phyloP scores from a whole-genome alignment of 2,113 vertebrate genomes.

The Cinclus mexicanus region DNA sequence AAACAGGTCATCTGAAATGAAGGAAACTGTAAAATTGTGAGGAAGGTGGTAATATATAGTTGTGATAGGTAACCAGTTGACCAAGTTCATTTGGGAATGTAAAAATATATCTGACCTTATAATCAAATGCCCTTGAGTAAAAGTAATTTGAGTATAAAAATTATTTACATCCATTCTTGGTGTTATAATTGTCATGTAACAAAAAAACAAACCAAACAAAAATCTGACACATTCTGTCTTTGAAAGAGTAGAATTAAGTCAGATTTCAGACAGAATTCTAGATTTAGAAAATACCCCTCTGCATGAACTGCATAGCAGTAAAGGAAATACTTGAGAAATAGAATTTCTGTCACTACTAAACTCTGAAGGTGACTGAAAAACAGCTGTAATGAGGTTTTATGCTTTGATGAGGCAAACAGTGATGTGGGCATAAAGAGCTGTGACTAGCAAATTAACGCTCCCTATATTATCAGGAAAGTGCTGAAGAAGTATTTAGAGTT shows the following conservation, averaged over 20 bases:
- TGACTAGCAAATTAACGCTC: slow-evolving; percentile 24
- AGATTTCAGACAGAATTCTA: background rate
- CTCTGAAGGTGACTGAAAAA: background rate
- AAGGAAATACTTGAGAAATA: background rate
- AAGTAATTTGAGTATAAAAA: background rate
- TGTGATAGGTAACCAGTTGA: background rate
- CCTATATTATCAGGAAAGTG: slow-evolving; percentile 11
- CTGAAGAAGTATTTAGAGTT: slow-evolving; percentile 1
- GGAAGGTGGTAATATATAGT: background rate
- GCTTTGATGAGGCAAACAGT: background rate
- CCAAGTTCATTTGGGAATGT: background rate
- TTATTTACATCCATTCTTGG: background rate
- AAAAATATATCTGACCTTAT: background rate
- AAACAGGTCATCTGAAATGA: background rate
- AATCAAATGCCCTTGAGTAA: background rate
- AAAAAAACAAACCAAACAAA: background rate
- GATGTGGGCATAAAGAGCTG: slow-evolving; percentile 11
- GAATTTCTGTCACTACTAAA: background rate
- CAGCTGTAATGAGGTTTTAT: slow-evolving; percentile 1
- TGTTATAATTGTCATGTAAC: background rate
- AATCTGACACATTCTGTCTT: background rate
- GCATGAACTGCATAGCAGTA: background rate
- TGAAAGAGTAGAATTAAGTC: background rate
- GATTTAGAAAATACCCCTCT: background rate
- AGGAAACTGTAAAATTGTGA: background rate